Conservation (phyloP, 2,797 vertebrate species). For the Typhlichthys subterraneus region DNA sequence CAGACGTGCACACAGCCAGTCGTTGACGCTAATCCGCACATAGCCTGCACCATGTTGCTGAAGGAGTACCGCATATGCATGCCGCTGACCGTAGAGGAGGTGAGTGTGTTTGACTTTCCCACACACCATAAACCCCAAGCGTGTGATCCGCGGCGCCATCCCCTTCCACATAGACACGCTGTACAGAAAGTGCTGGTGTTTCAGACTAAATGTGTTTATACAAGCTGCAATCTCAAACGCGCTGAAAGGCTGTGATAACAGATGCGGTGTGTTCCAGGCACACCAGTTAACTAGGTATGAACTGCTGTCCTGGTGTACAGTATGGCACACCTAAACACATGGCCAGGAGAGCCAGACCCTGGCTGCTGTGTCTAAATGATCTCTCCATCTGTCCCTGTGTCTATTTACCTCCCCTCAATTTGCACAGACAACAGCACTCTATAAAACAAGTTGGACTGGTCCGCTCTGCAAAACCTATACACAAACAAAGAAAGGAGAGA, state of each 20-base stretch:
- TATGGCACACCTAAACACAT: slow-evolving; percentile 31
- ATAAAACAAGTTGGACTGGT: slow-evolving; percentile 65
- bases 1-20: slow-evolving; percentile 12
- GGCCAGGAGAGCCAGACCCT: slow-evolving; percentile 23
- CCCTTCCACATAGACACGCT: slow-evolving; percentile 9
- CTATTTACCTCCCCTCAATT: background rate
- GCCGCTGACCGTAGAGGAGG: slow-evolving; percentile 93
- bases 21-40: background rate
- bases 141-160: too few relatives aligned
- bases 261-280: slow-evolving; percentile 33
- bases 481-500: slow-evolving; percentile 47
- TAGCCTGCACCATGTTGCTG: slow-evolving; percentile 81
- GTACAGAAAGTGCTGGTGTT: slow-evolving; percentile 9
- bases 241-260: slow-evolving; percentile 48
- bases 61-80: slow-evolving; percentile 95
- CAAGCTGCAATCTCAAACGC: slow-evolving; percentile 42
- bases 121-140: slow-evolving; percentile 11
- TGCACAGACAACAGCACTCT: background rate
- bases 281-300: background rate
- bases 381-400: slow-evolving; percentile 25
- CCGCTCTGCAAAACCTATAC: slow-evolving; percentile 20
- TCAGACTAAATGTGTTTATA: slow-evolving; percentile 18
- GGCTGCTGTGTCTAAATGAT: slow-evolving; percentile 34
- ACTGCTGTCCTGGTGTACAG: background rate
- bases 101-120: slow-evolving; percentile 73